A percentile compares a stretch with the other conserved stretches of the same genome.
Conservation (phyloP, 2,888 invertebrate species). For the Drosophila subsilvestris region DNA sequence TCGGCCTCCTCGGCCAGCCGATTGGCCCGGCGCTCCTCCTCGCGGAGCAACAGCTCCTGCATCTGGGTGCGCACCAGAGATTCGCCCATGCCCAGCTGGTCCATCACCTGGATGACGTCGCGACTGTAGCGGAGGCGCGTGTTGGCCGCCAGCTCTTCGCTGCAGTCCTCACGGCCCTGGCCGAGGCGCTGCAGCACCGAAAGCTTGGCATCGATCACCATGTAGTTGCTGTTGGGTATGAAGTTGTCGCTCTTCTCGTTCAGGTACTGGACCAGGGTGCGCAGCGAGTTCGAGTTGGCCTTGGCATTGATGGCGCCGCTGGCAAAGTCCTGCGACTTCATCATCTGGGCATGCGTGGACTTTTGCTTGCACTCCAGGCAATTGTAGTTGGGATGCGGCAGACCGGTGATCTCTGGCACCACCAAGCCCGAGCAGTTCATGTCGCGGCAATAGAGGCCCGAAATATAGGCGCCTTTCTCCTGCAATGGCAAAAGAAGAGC, state of each 20-base stretch:
- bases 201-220: constrained; percentile 82
- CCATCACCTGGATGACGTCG: constrained; percentile 81
- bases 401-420: constrained; percentile 86
- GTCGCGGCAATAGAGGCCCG: constrained; percentile 85
- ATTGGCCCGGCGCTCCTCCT: constrained; percentile 70
- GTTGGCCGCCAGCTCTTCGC: constrained; percentile 71
- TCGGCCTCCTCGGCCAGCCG: constrained; percentile 60
- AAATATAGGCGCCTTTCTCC: constrained; percentile 82
- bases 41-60: constrained; percentile 67
- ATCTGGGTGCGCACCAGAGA: constrained; percentile 81
- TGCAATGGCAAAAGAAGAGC: constrained; percentile 47
- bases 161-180: constrained; percentile 76
- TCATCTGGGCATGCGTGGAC: constrained; percentile 80
- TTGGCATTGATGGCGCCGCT: constrained; percentile 83
- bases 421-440: constrained; percentile 81
- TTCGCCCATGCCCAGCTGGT: constrained; percentile 82
- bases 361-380: constrained; percentile 87
- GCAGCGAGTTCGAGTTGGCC: constrained; percentile 76
- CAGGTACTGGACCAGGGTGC: constrained; percentile 79
- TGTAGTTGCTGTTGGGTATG: constrained; percentile 82
- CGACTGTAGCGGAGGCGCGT: constrained; percentile 79
- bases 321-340: constrained; percentile 82
- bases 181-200: constrained; percentile 77
- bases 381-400: constrained; percentile 87
- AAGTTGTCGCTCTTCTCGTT: constrained; percentile 81